Conservation (phyloP, 2,797 vertebrate species). For the Microctenopoma stevenorrisi region DNA sequence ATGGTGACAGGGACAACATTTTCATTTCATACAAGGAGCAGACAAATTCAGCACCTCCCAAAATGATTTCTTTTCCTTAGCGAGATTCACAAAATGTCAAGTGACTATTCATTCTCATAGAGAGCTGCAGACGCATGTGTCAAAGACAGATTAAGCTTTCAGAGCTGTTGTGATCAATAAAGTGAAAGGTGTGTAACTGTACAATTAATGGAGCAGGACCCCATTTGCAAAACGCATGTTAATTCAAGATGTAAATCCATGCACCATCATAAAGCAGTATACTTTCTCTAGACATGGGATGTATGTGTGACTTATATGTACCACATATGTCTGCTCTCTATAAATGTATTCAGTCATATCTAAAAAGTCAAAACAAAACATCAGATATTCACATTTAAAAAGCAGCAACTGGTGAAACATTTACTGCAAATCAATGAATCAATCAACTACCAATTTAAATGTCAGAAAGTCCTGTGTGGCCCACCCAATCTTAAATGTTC, state of each 20-base stretch:
- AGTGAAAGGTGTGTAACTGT: not conserved
- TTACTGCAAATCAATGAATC: not conserved
- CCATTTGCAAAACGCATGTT: not conserved
- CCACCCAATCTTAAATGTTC: too few species aligned
- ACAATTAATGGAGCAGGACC: not conserved
- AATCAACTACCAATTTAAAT: not conserved
- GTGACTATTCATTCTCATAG: slow-evolving; percentile 11
- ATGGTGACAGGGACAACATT: slow-evolving; percentile 55
- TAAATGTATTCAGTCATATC: not conserved
- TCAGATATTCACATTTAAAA: not conserved
- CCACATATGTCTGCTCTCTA: not conserved
- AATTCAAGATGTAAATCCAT: not conserved
- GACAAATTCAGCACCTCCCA: slow-evolving; percentile 41
- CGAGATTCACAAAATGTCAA: slow-evolving; percentile 42
- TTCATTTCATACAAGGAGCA: slow-evolving; percentile 45
- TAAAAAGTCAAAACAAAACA: not conserved
- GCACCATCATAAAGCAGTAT: not conserved
- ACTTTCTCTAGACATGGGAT: not conserved
- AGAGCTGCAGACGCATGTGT: not conserved
- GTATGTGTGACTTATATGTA: not conserved
- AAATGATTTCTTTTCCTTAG: slow-evolving; percentile 45
- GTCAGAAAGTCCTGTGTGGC: too few species aligned
- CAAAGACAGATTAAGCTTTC: slow-evolving; percentile 16
- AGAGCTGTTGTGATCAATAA: slow-evolving; percentile 4
- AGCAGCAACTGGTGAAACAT: not conserved